phyloP scores from a whole-genome alignment of 1,140 invertebrate genomes.

The Anoplophora glabripennis region DNA sequence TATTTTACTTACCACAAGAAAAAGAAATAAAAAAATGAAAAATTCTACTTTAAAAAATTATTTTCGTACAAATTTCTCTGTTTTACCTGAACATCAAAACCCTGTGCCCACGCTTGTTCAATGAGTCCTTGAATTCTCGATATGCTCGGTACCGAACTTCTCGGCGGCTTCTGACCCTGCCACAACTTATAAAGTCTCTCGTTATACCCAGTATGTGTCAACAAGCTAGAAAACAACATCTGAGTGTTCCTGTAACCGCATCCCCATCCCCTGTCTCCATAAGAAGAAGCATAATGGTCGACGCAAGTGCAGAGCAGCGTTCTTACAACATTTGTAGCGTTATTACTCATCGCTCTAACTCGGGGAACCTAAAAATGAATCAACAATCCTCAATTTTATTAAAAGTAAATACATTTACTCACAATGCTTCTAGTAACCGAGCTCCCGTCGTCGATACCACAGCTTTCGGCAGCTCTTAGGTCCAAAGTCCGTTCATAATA shows the following conservation, averaged over 20 bases:
- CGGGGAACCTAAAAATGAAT: constrained; percentile 61
- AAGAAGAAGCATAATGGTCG: constrained; percentile 83
- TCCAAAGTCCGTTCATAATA: constrained; percentile 81
- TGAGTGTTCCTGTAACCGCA: constrained; percentile 90
- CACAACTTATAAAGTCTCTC: constrained; percentile 61
- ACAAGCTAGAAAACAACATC: constrained; percentile 81
- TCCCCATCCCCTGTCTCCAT: constrained; percentile 86
- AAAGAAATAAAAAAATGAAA: no score
- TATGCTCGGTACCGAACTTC: constrained; percentile 77
- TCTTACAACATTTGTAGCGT: constrained; percentile 64
- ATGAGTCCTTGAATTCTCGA: constrained; percentile 79
- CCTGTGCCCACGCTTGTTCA: constrained; percentile 82
- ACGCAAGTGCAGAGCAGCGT: constrained; percentile 74
- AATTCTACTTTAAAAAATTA: no score
- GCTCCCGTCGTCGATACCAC: constrained; percentile 77
- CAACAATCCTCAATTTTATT: not conserved
- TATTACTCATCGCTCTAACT: constrained; percentile 67
- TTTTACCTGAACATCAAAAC: constrained; percentile 72
- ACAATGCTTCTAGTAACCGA: constrained; percentile 62
- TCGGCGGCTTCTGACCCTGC: constrained; percentile 53
- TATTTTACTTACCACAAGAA: not conserved
- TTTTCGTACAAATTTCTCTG: not conserved
- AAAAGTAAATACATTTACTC: constrained; percentile 16
- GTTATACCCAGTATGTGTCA: constrained; percentile 71
- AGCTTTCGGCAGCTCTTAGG: constrained; percentile 68